phyloP scores from a whole-genome alignment of 2,888 invertebrate genomes.

The Abscondita cerata region DNA sequence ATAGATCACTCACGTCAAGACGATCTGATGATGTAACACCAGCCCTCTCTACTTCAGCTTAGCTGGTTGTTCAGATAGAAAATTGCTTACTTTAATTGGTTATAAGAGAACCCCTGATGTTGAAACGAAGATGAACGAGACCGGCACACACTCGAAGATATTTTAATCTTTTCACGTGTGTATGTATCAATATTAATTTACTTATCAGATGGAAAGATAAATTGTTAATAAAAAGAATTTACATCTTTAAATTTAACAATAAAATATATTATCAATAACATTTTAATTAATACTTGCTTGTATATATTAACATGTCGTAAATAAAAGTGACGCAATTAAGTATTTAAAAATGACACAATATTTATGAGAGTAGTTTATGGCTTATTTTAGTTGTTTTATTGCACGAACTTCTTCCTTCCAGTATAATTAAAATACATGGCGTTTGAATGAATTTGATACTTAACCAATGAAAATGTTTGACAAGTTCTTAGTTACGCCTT shows the following conservation, averaged over 20 bases:
- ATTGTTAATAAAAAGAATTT: conserved; percentile 19
- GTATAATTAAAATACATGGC: background rate
- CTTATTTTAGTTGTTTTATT: conserved; percentile 22
- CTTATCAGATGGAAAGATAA: conserved; percentile 23
- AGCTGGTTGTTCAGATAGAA: conserved; percentile 43
- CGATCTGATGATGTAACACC: conserved; percentile 32
- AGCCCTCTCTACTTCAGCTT: conserved; percentile 30
- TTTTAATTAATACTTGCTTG: conserved; percentile 29
- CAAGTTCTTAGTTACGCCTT: conserved; percentile 14
- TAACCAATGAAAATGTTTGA: conserved; percentile 12
- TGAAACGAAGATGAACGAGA: conserved; percentile 22
- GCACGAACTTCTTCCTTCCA: conserved; percentile 12
- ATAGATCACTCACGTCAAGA: conserved; percentile 33
- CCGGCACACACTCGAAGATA: background rate
- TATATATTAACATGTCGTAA: conserved; percentile 29
- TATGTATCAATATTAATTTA: conserved; percentile 23
- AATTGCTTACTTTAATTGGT: conserved; percentile 49
- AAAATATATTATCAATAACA: conserved; percentile 21
- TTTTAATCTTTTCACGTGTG: conserved; percentile 6
- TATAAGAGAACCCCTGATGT: conserved; percentile 37
- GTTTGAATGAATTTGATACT: background rate
- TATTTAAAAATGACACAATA: conserved; percentile 28
- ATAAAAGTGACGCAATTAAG: conserved; percentile 26
- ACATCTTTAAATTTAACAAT: conserved; percentile 21
- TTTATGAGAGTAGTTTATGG: conserved; percentile 21